These are phyloP conservation scores for Pipistrellus nathusii DNA, from an alignment of 2,797 vertebrate species.

Conservation along the genomic window DNA sequence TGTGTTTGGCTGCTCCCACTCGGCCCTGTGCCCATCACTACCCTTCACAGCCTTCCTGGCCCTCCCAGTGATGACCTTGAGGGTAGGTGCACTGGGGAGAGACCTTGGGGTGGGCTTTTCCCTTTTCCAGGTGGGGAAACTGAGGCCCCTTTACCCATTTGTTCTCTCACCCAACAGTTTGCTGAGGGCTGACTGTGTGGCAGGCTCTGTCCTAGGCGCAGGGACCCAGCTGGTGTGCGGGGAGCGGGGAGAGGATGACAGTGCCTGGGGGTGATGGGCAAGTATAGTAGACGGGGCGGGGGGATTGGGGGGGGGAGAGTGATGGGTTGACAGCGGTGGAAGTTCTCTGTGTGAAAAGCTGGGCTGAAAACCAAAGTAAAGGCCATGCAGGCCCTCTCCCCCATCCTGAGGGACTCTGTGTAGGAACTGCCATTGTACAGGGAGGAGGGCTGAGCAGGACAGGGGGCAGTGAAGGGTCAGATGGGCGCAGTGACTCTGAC, in stretches of 20 bases:
- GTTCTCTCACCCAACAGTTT: background rate
- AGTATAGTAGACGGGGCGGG: too few relatives aligned
- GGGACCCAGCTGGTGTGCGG: background rate
- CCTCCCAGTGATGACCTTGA: too few relatives aligned
- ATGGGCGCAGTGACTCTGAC: background rate
- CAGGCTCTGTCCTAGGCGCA: background rate
- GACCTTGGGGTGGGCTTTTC: background rate
- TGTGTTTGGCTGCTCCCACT: background rate
- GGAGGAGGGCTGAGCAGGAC: background rate
- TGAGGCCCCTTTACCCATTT: background rate
- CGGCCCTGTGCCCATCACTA: accelerated
- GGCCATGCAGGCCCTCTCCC: background rate
- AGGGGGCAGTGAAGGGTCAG: background rate
- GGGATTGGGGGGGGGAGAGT: background rate
- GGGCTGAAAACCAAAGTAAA: background rate
- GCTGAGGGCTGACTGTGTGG: background rate
- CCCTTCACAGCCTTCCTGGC: background rate
- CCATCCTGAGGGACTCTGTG: background rate
- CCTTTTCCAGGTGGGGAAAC: background rate
- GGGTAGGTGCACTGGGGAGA: background rate
- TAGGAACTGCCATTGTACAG: background rate
- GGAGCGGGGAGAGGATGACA: background rate
- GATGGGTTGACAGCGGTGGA: background rate
- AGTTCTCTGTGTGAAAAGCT: background rate
- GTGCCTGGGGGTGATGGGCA: background rate